These are phyloP conservation scores for Dromas ardeola DNA, from an alignment of 2,113 vertebrate species.

Conservation along the genomic window DNA sequence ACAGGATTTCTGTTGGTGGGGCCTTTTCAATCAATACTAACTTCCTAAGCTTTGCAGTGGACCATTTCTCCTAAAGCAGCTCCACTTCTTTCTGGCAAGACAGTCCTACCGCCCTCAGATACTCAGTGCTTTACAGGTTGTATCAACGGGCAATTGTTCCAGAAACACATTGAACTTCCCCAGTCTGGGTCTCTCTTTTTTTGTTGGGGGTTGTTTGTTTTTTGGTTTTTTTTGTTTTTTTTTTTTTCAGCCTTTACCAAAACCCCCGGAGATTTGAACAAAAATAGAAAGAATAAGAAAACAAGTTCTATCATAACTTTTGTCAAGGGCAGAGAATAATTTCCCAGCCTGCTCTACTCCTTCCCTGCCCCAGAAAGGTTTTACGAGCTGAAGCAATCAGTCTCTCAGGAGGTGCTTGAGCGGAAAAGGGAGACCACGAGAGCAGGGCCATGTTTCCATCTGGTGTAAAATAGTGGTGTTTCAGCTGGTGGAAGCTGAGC, in stretches of 20 bases:
- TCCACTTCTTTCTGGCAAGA: neutral
- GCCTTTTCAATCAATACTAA: neutral
- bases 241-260: neutral
- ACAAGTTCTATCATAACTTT: neutral
- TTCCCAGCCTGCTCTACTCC: neutral
- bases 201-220: neutral
- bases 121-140: neutral
- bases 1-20: neutral
- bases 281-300: conserved; percentile 9
- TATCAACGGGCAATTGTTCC: neutral
- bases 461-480: neutral
- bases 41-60: neutral
- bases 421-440: neutral
- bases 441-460: neutral
- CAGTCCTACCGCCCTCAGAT: neutral
- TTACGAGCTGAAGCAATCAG: neutral
- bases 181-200: neutral
- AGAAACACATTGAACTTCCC: neutral
- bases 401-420: neutral
- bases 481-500: neutral
- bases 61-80: neutral
- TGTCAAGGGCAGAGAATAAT: conserved; percentile 4
- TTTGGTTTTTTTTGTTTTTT: rapidly evolving
- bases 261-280: neutral
- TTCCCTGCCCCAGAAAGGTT: neutral